Evolutionary conservation across 2,888 invertebrate species (phyloP).

Genomic region (Zhuqinia jingwanae): DNA sequence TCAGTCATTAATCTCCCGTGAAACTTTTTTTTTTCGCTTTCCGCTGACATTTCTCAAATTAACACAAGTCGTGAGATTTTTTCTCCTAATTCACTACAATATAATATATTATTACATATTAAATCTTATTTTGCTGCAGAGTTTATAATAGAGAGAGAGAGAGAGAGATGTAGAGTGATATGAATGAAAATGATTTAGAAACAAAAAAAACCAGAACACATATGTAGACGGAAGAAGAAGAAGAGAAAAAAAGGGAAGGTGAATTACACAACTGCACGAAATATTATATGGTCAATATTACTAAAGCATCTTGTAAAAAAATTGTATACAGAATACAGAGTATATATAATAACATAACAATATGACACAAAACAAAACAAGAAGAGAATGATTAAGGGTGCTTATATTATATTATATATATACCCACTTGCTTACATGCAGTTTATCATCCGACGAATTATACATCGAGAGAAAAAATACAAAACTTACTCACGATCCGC

Average conservation of each 20-base stretch:
- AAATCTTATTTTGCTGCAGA: too few species aligned
- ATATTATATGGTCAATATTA: not conserved
- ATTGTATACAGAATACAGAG: too few species aligned
- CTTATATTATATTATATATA: too few species aligned
- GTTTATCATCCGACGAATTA: slow-evolving; percentile 63
- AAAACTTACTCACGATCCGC: slow-evolving; percentile 19
- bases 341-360: too few species aligned
- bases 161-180: not conserved
- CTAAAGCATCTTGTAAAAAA: not conserved
- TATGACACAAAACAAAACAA: not conserved
- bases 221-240: slow-evolving; percentile 58
- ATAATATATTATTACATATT: slow-evolving; percentile 1
- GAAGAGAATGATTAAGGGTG: slow-evolving; percentile 34
- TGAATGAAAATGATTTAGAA: slow-evolving; percentile 33
- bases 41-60: slow-evolving; percentile 79
- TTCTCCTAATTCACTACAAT: slow-evolving; percentile 69
- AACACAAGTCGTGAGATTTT: slow-evolving; percentile 77
- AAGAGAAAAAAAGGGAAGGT: slow-evolving; percentile 38
- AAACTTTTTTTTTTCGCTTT: slow-evolving; percentile 76
- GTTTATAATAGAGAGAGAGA: too few species aligned
- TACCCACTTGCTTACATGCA: slow-evolving; percentile 50
- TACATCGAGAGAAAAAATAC: not conserved
- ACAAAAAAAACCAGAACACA: slow-evolving; percentile 46
- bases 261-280: slow-evolving; percentile 61
- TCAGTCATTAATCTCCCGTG: slow-evolving; percentile 79